Percentiles rank a stretch among this genome's conserved stretches.
phyloP scores from a whole-genome alignment of 2,888 invertebrate species.

The Diloba caeruleocephala region DNA sequence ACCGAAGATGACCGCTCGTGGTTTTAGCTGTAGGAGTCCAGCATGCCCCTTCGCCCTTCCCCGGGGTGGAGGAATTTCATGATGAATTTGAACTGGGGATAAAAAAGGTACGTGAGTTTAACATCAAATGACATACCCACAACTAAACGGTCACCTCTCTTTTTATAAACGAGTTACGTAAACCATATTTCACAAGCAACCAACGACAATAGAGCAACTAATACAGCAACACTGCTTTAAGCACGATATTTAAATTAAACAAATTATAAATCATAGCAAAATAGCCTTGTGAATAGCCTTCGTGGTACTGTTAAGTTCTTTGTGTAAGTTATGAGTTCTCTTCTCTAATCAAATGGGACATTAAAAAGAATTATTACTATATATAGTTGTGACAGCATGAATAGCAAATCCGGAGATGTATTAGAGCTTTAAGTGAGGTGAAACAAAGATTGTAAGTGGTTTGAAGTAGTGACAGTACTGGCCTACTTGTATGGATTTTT shows the following conservation, averaged over 20 bases:
- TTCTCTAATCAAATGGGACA: conserved; percentile 84
- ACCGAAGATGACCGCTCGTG: too few relatives aligned
- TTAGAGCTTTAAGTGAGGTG: conserved; percentile 25
- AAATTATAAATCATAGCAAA: conserved; percentile 82
- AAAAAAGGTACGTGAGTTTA: not conserved
- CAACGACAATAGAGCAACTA: conserved; percentile 41
- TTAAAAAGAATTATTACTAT: conserved; percentile 86
- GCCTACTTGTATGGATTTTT: conserved; percentile 22
- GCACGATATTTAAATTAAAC: conserved; percentile 84
- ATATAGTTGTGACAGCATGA: conserved; percentile 81
- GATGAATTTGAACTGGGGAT: too few relatives aligned
- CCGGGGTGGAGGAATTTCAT: too few relatives aligned
- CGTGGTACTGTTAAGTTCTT: conserved; percentile 75
- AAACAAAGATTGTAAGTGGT: conserved; percentile 46
- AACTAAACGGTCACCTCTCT: conserved; percentile 33
- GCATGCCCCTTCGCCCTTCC: too few relatives aligned
- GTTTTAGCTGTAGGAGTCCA: too few relatives aligned
- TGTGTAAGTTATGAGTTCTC: conserved; percentile 76
- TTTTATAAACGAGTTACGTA: conserved; percentile 47
- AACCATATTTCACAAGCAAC: conserved; percentile 40
- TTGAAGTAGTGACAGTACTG: conserved; percentile 35
- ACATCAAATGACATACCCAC: not conserved
- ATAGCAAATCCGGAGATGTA: conserved; percentile 73
- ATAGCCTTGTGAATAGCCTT: conserved; percentile 85
- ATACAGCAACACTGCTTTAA: conserved; percentile 53